phyloP scores from a whole-genome alignment of 2,888 invertebrate species.

The Ommatoiulus sabulosus region DNA sequence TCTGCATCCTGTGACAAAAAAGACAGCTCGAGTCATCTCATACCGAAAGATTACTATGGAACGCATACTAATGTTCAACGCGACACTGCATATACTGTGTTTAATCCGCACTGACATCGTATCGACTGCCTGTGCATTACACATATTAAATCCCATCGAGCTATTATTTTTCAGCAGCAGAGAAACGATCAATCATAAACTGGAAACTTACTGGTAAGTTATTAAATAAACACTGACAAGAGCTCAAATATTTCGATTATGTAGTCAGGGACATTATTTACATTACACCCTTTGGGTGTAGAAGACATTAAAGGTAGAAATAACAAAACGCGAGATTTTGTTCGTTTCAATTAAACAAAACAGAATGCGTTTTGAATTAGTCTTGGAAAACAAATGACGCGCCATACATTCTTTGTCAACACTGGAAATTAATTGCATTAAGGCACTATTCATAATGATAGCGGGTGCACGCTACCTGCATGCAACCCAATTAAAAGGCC shows the following conservation, averaged over 20 bases:
- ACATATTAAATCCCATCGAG: background rate
- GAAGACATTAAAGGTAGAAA: background rate
- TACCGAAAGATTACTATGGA: background rate
- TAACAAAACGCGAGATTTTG: background rate
- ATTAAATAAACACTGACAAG: slow-evolving; percentile 39
- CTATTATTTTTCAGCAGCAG: slow-evolving; percentile 39
- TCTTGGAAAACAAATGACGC: too few species aligned
- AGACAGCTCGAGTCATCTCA: background rate
- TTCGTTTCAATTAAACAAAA: background rate
- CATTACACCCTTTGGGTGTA: background rate
- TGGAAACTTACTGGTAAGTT: background rate
- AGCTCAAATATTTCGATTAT: slow-evolving; percentile 6
- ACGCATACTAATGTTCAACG: background rate
- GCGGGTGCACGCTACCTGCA: background rate
- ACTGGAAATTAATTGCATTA: background rate
- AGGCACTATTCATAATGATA: background rate
- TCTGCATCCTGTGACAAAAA: background rate
- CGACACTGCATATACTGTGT: background rate
- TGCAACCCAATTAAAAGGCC: background rate
- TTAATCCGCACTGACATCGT: background rate
- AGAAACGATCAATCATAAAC: background rate
- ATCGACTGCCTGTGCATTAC: background rate
- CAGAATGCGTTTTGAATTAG: too few species aligned
- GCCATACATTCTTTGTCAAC: background rate
- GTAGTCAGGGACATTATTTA: background rate